Conservation (phyloP, 53 echinoderm and acorn worm species). For the Arbacia lixula region DNA sequence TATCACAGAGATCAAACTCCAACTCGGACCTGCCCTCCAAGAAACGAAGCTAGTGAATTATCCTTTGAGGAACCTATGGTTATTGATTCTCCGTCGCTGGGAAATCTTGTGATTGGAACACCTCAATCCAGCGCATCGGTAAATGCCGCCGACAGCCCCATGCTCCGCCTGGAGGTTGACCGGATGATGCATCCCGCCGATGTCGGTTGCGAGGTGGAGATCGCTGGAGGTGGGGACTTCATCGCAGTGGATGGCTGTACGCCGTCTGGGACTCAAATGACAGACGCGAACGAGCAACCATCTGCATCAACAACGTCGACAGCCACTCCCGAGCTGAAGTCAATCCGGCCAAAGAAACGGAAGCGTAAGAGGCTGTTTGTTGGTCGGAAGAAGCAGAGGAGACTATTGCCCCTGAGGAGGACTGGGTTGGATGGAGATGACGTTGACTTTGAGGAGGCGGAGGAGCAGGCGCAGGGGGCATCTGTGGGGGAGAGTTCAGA, state of each 20-base stretch:
- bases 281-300: not conserved
- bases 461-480: not conserved
- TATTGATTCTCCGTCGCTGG: conserved; percentile 18
- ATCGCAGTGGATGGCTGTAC: not conserved
- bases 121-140: not conserved
- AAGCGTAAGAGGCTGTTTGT: conserved; percentile 9
- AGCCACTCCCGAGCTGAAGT: not conserved
- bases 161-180: not conserved
- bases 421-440: not conserved
- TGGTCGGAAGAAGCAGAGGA: not conserved
- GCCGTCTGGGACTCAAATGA: not conserved
- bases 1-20: no score
- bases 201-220: conserved; percentile 32
- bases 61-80: conserved; percentile 3
- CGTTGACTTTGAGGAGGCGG: not conserved
- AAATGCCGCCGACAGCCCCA: not conserved
- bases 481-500: not conserved
- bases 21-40: no score
- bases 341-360: not conserved
- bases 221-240: conserved; percentile 3
- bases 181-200: conserved; percentile 27
- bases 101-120: conserved; percentile 21
- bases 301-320: not conserved
- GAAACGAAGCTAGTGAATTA: no score
- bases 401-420: not conserved